A percentile compares a stretch with the other conserved stretches of the same genome.
Conservation (phyloP, 1,140 invertebrate genomes). For the Dufourea novaeangliae region DNA sequence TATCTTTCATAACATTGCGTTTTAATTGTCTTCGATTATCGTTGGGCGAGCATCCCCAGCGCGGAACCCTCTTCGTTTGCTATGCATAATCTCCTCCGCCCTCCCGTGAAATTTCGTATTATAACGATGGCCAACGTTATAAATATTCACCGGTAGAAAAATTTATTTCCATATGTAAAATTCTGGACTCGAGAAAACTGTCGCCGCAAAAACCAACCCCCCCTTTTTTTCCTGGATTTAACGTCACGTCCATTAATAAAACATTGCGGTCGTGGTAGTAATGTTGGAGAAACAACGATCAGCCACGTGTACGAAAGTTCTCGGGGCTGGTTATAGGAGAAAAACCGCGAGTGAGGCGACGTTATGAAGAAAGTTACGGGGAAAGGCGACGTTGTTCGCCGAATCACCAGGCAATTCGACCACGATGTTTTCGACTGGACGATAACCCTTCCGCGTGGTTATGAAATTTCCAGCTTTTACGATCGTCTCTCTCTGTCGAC, state of each 20-base stretch:
- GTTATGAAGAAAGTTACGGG: conserved; percentile 3
- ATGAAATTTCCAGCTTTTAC: conserved; percentile 8
- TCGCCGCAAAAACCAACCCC: neutral
- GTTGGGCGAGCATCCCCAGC: neutral
- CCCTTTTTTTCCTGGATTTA: neutral
- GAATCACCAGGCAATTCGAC: neutral
- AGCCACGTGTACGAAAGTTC: neutral
- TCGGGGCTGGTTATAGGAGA: neutral
- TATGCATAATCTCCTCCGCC: neutral
- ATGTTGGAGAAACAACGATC: neutral
- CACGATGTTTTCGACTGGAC: neutral
- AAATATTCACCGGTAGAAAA: conserved; percentile 33
- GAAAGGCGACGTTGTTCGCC: no score
- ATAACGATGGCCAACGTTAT: conserved; percentile 19
- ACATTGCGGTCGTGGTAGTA: neutral
- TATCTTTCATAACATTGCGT: conserved; percentile 38
- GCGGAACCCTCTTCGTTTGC: conserved; percentile 42
- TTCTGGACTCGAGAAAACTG: neutral
- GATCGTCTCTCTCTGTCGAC: neutral
- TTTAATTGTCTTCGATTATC: conserved; percentile 44
- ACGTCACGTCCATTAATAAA: neutral
- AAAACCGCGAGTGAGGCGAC: neutral
- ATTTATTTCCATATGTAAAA: conserved; percentile 19
- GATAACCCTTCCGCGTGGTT: neutral
- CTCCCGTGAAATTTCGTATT: conserved; percentile 42